Evolutionary conservation across 1,140 invertebrate genomes (phyloP), one percentile per base, ranked within the genome.

Genomic region (Heliothis virescens): DNA sequence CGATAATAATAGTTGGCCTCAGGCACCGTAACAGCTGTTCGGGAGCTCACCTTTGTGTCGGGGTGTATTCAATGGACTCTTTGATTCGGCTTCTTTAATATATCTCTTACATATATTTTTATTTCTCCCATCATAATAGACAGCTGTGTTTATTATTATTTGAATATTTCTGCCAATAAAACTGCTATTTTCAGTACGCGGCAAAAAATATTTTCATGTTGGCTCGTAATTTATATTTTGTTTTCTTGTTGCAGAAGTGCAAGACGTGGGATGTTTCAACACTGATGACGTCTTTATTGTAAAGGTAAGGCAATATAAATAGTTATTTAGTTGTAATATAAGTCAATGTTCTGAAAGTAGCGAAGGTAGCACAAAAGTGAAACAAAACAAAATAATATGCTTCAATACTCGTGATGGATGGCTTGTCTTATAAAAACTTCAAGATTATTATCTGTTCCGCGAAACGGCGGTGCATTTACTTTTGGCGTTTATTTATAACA

Each of bases 221-320:
- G 60, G 21, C 47, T 26, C 47, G 15, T n/a, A 41, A 47, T 18
- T 77, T 21, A 67, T 57, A 29, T 77, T 63, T 82, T 85, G 60
- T 86, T 82, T 71, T 79, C 83, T 91, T 92, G 89, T 94, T 93
- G 62, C 90, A 94, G 92, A 89, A 90, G 92, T 93, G 91, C 92
- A 92, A 88, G 84, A 90, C 85, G 87, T 87, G 91, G 89, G 87
- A 94, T 93, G 91, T 86, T 86, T 85, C 88, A 85, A 82, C 60
- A 73, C 81, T 83, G 79, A 73, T 80, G 79, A 83, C 78, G 79
- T 80, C 78, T 80, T 74, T 29, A 29, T 63, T 76, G 67, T 69
- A 76, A 81, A 79, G 82, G 82, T 83, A 21, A 81, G 82, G 10
- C 16, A 52, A 18, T 60, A 74, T 62, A 52, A 62, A 41, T 55